Conservation (phyloP, 2,113 vertebrate genomes). For the Poicephalus gulielmi region DNA sequence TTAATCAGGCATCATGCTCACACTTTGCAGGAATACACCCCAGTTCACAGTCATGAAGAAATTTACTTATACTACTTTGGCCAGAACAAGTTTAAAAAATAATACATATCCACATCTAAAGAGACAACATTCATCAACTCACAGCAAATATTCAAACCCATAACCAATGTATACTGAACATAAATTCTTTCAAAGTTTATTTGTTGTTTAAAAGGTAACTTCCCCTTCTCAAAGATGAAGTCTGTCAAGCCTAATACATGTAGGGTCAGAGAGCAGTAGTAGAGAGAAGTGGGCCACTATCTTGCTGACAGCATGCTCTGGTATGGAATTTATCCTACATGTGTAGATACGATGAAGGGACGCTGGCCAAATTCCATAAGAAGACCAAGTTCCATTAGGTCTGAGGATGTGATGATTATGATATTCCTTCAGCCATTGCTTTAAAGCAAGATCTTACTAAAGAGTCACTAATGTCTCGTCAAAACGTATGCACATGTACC, state of each 20-base stretch:
- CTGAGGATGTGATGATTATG: neutral
- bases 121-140: neutral
- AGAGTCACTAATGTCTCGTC: neutral
- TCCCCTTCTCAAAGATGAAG: neutral
- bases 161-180: neutral
- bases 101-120: neutral
- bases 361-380: neutral
- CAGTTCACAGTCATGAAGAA: neutral
- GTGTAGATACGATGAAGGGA: neutral
- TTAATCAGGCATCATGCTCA: neutral
- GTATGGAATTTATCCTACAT: neutral
- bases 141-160: neutral
- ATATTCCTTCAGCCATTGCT: neutral
- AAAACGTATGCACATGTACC: rapidly evolving
- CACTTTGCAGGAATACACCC: neutral
- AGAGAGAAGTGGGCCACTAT: neutral
- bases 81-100: neutral
- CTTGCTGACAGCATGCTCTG: neutral
- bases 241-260: neutral
- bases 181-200: neutral
- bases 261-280: neutral
- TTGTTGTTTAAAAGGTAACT: neutral
- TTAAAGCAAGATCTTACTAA: neutral
- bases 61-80: neutral
- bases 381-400: neutral